Conservation (phyloP, 2,888 invertebrate genomes). For the Cataglyphis altisquamis region DNA sequence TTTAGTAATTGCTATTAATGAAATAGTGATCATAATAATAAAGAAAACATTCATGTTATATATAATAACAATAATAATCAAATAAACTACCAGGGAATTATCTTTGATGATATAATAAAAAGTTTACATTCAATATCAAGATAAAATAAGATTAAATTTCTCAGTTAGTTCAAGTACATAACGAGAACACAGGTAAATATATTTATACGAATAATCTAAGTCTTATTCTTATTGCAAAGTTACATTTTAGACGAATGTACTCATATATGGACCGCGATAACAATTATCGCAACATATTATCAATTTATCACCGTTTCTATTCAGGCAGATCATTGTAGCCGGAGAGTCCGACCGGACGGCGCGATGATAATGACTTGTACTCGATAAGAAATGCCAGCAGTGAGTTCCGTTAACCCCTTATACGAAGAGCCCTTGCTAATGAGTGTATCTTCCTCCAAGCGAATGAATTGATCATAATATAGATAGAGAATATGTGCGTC, state of each 20-base stretch:
- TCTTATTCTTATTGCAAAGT: background rate
- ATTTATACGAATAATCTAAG: background rate
- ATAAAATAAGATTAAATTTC: background rate
- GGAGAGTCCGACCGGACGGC: conserved; percentile 68
- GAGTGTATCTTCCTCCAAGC: conserved; percentile 1
- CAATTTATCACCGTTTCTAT: conserved; percentile 64
- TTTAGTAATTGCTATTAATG: background rate
- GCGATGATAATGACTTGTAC: conserved; percentile 63
- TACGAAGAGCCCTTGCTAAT: conserved; percentile 38
- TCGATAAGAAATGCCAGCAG: conserved; percentile 61
- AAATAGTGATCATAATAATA: background rate
- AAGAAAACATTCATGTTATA: background rate
- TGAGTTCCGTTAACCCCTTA: conserved; percentile 36
- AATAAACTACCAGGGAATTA: conserved; percentile 9
- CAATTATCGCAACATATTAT: conserved; percentile 63
- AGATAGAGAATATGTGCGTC: conserved; percentile 31
- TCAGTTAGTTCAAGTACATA: background rate
- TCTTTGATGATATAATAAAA: background rate
- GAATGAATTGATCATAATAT: conserved; percentile 55
- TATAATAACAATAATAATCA: background rate
- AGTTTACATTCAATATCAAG: background rate
- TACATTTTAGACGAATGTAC: conserved; percentile 47
- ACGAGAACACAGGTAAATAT: background rate
- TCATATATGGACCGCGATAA: conserved; percentile 62
- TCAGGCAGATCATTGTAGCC: conserved; percentile 75